These are phyloP conservation scores for Poecilia velifera DNA, from an alignment of 2,797 vertebrate species.

Conservation along the genomic window DNA sequence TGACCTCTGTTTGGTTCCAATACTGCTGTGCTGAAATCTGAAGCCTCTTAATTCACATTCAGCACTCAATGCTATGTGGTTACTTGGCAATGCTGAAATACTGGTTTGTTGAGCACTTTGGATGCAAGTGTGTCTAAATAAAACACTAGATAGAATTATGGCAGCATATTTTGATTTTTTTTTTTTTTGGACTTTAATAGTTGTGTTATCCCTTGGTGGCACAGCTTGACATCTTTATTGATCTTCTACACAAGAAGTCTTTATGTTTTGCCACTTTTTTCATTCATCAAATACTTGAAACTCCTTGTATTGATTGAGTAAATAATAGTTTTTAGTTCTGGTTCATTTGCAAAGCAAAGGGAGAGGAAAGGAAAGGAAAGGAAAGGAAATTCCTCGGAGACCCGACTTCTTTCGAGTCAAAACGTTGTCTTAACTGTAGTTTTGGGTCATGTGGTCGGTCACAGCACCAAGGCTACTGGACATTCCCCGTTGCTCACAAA, in stretches of 20 bases:
- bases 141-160: background rate
- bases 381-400: background rate
- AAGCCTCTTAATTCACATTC: conserved; percentile 37
- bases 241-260: background rate
- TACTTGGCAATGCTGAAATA: conserved; percentile 47
- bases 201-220: background rate
- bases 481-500: background rate
- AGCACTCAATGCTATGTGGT: conserved; percentile 25
- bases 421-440: background rate
- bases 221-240: background rate
- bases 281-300: background rate
- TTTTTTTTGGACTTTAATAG: background rate
- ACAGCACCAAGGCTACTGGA: background rate
- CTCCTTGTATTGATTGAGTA: background rate
- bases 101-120: conserved; percentile 31
- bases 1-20: conserved; percentile 30
- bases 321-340: background rate
- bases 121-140: background rate
- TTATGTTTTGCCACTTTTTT: conserved; percentile 8
- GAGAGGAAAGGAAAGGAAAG: background rate
- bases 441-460: conserved; percentile 5
- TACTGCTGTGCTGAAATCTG: conserved; percentile 33
- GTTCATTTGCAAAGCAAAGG: background rate
- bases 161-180: background rate
- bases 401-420: background rate